phyloP scores from a whole-genome alignment of 1,140 invertebrate species.

The Spodoptera litura region DNA sequence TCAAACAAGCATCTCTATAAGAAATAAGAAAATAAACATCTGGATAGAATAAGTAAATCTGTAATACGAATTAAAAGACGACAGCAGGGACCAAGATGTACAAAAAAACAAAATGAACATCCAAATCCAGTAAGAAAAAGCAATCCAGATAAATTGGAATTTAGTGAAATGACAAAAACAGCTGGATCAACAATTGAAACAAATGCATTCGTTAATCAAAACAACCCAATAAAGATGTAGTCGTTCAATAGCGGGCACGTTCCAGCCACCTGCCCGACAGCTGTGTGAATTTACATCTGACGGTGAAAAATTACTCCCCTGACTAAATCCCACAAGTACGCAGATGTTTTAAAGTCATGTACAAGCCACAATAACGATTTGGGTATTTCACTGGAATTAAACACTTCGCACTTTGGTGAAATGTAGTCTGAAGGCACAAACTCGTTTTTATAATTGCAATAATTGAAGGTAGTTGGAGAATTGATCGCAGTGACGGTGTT shows the following conservation, averaged over 20 bases:
- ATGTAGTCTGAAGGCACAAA: slow-evolving; percentile 27
- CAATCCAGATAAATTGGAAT: slow-evolving; percentile 2
- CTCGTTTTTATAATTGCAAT: slow-evolving; percentile 44
- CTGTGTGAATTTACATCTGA: slow-evolving; percentile 77
- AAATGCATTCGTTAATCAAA: slow-evolving; percentile 41
- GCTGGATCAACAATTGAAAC: slow-evolving; percentile 19
- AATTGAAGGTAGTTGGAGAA: slow-evolving; percentile 43
- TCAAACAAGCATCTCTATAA: background rate
- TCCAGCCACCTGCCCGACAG: slow-evolving; percentile 77
- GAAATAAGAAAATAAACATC: too few relatives aligned
- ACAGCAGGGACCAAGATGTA: background rate
- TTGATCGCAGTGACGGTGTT: slow-evolving; percentile 21
- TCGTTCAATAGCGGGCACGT: slow-evolving; percentile 70
- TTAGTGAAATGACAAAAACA: background rate
- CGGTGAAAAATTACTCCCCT: slow-evolving; percentile 69
- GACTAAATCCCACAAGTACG: slow-evolving; percentile 56
- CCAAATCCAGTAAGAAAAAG: too few relatives aligned
- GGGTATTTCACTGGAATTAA: slow-evolving; percentile 42
- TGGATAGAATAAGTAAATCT: background rate
- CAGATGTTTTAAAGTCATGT: slow-evolving; percentile 63
- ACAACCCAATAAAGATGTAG: slow-evolving; percentile 63
- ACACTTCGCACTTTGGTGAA: background rate
- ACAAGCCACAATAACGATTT: slow-evolving; percentile 21
- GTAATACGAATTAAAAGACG: background rate
- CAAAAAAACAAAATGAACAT: too few relatives aligned